These are phyloP conservation scores for Lateolabrax maculatus DNA, from an alignment of 2,797 vertebrate genomes.

Conservation along the genomic window DNA sequence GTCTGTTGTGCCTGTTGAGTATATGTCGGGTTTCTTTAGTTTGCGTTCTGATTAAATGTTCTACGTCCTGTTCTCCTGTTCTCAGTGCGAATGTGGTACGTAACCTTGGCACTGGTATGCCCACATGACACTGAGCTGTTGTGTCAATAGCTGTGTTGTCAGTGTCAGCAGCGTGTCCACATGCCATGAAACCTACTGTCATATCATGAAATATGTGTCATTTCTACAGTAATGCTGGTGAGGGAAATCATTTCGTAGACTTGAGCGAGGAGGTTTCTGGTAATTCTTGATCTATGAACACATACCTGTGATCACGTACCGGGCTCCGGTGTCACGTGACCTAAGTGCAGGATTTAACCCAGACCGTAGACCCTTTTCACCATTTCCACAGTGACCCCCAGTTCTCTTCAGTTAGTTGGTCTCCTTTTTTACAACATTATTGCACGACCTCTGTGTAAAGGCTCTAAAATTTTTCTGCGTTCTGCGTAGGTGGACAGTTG, in stretches of 20 bases:
- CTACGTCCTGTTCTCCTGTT: background rate
- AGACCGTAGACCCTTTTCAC: background rate
- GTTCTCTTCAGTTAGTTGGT: constrained; percentile 12
- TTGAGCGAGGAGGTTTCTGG: background rate
- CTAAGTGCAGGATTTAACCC: background rate
- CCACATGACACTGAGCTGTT: constrained; percentile 65
- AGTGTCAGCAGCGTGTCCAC: constrained; percentile 65
- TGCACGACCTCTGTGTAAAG: no score
- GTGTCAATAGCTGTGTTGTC: constrained; percentile 79
- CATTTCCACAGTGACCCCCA: constrained; percentile 29
- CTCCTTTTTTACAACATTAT: no score
- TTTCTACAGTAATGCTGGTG: background rate
- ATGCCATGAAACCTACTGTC: background rate
- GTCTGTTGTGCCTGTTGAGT: background rate
- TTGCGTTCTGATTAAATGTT: constrained; percentile 3
- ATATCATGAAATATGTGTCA: constrained; percentile 19
- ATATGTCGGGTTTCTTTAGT: background rate
- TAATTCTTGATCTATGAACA: background rate
- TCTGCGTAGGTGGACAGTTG: no score
- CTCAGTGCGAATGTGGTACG: background rate
- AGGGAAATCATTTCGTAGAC: background rate
- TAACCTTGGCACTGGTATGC: constrained; percentile 14
- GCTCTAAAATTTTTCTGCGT: no score
- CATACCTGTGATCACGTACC: background rate
- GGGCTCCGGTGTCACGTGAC: background rate